These are phyloP conservation scores for Grammomys dolichurus DNA, from an alignment of 2,113 vertebrate species.

Conservation along the genomic window DNA sequence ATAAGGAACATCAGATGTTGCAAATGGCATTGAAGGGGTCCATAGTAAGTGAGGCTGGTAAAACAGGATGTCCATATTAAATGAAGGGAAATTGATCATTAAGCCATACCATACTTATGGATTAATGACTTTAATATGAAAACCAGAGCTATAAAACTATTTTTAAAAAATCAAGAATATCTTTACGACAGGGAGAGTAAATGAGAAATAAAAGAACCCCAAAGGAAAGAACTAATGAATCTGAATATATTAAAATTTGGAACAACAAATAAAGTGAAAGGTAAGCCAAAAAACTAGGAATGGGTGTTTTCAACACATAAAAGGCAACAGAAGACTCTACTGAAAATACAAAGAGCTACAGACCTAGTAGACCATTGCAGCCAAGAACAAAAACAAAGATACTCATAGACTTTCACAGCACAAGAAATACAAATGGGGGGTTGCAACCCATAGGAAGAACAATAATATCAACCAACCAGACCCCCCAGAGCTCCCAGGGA, in stretches of 20 bases:
- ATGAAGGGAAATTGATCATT: slow-evolving; percentile 22
- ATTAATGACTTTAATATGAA: slow-evolving; percentile 57
- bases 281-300: not conserved
- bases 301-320: slow-evolving; percentile 1
- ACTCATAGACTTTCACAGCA: not conserved
- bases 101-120: not conserved
- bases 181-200: slow-evolving; percentile 9
- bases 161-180: slow-evolving; percentile 28
- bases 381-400: slow-evolving; percentile 18
- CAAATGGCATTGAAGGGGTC: not conserved
- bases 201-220: slow-evolving; percentile 31
- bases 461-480: no score
- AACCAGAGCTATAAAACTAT: slow-evolving; percentile 49
- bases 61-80: not conserved
- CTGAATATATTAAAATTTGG: slow-evolving; percentile 25
- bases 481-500: no score
- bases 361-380: not conserved
- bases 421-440: not conserved
- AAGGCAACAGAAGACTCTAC: not conserved
- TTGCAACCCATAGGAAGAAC: no score
- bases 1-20: not conserved
- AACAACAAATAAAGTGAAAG: slow-evolving; percentile 17
- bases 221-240: not conserved
- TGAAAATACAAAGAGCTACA: slow-evolving; percentile 16
- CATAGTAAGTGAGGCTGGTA: not conserved